Base-by-base conservation (phyloP, 2,888 invertebrate species). In the Agrotis segetum region DNA sequence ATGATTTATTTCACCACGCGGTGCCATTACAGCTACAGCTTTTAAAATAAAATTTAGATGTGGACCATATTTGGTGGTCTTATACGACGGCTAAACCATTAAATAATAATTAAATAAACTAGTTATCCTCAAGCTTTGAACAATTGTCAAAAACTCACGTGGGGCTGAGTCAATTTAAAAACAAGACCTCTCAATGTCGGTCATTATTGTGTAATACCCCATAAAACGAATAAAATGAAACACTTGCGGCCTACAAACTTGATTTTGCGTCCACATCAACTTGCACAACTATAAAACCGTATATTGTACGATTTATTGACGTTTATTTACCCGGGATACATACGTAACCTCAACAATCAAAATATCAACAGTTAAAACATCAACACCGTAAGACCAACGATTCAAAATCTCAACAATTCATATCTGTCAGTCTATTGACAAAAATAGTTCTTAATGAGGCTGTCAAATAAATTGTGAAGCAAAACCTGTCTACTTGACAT, bases 271-370 rank as follows among this genome's bases (percentile, higher is more conserved):
- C 58, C 66, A 68, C 40, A 67, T 72, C 63, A 73, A 13, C 44
- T 86, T 86, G 56, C 83, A 72, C 86, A 85, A 86, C 68, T 74
- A 40, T 70, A 74, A 44, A 19, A 46, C 29, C 52, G 56, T 79
- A 72, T 75, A 77, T 34, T 70, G 47, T 69, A 69, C 49, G 59
- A 74, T 69, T 72, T 75, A 77, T 71, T 13, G 76, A 73, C 59
- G 60, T 70, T 74, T 79, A 84, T 62, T 71, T 74, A 70, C 58
- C 70, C 70, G n/a, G n/a, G n/a, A n/a, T n/a, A n/a, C n/a, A n/a
- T n/a, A n/a, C n/a, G n/a, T n/a, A n/a, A n/a, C n/a, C n/a, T n/a
- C n/a, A n/a, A n/a, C n/a, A n/a, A n/a, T n/a, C n/a, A n/a, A n/a
- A n/a, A n/a, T n/a, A n/a, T n/a, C n/a, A n/a, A n/a, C n/a, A n/a